Conservation (phyloP, 2,888 invertebrate genomes). For the Erebia epiphron region DNA sequence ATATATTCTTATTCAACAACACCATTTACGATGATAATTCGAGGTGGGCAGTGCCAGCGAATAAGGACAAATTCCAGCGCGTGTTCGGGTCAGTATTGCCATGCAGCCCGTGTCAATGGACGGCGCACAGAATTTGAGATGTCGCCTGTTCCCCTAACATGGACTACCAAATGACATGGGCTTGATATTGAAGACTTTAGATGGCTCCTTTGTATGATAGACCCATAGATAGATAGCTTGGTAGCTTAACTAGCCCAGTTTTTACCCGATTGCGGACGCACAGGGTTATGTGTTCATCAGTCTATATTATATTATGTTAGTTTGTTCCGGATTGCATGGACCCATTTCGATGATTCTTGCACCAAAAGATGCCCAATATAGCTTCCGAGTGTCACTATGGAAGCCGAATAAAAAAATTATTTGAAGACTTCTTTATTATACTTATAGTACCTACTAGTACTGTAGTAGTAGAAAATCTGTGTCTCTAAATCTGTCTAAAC, state of each 20-base stretch:
- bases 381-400: too few species aligned
- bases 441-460: too few species aligned
- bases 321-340: too few species aligned
- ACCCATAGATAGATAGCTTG: background rate
- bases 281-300: too few species aligned
- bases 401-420: too few species aligned
- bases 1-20: conserved; percentile 20
- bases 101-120: conserved; percentile 65
- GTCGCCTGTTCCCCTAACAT: conserved; percentile 57
- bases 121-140: conserved; percentile 66
- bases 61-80: conserved; percentile 60
- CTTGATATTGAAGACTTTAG: conserved; percentile 12
- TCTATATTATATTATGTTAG: too few species aligned
- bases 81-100: conserved; percentile 61
- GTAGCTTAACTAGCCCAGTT: background rate
- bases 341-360: too few species aligned
- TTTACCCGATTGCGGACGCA: too few species aligned
- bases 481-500: too few species aligned
- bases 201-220: background rate
- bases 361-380: too few species aligned
- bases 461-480: too few species aligned
- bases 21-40: conserved; percentile 22
- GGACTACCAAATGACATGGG: conserved; percentile 37
- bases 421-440: too few species aligned
- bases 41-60: conserved; percentile 39